phyloP scores from a whole-genome alignment of 2,113 vertebrate genomes.

The Oenanthe oenanthe region DNA sequence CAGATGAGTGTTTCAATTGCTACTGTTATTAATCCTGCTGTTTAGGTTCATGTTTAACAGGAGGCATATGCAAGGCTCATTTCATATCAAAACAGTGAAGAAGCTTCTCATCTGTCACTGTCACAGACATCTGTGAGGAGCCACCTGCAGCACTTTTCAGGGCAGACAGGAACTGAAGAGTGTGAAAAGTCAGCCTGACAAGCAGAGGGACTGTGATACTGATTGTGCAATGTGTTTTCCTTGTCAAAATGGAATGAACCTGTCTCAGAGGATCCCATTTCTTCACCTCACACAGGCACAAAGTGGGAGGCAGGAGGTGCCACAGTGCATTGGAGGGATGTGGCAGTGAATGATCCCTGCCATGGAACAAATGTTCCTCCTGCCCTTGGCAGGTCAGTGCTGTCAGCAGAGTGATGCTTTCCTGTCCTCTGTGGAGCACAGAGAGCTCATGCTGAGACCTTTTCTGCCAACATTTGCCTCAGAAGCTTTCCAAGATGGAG shows the following conservation, averaged over 20 bases:
- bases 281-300: neutral
- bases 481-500: neutral
- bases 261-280: neutral
- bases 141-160: constrained; percentile 19
- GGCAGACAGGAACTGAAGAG: neutral
- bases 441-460: neutral
- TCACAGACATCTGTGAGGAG: neutral
- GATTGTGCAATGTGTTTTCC: neutral
- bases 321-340: neutral
- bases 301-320: rapidly evolving
- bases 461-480: neutral
- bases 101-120: constrained; percentile 48
- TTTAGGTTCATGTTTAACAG: constrained; percentile 37
- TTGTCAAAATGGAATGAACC: neutral
- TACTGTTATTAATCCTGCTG: constrained; percentile 33
- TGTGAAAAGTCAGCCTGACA: neutral
- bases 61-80: constrained; percentile 56
- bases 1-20: neutral
- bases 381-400: neutral
- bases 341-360: neutral
- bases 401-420: neutral
- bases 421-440: neutral
- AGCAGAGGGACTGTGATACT: neutral
- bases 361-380: neutral
- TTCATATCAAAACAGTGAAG: constrained; percentile 47